Evolutionary conservation across 2,113 vertebrate species (phyloP).

Genomic region (Pogona vitticeps): DNA sequence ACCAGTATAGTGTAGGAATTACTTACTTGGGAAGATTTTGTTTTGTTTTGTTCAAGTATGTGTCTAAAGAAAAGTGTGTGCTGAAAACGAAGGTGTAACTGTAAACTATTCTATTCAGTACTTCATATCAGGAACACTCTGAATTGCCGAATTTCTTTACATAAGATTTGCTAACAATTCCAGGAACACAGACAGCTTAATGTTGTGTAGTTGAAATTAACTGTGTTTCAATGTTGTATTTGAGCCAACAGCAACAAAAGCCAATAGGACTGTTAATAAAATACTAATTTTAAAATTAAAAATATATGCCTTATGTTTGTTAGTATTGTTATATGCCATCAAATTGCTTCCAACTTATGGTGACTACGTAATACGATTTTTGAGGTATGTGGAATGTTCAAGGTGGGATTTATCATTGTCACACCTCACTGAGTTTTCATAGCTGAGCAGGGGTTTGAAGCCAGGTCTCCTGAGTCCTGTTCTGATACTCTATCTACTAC

Average conservation of each 20-base stretch:
- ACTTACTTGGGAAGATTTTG: background rate
- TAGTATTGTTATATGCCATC: too few species aligned
- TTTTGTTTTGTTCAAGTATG: background rate
- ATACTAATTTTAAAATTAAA: slow-evolving; percentile 10
- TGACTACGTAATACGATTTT: too few species aligned
- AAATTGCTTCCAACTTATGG: too few species aligned
- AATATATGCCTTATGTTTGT: background rate
- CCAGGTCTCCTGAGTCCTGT: too few species aligned
- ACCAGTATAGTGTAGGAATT: background rate
- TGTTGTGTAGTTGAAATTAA: background rate
- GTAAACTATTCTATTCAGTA: background rate
- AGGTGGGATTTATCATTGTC: too few species aligned
- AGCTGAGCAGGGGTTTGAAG: too few species aligned
- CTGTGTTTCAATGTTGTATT: slow-evolving; percentile 1
- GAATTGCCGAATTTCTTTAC: background rate
- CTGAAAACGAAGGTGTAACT: background rate
- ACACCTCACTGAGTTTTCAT: too few species aligned
- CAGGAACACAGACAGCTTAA: background rate
- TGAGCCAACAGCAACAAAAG: background rate
- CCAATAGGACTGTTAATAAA: background rate
- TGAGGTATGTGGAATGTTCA: too few species aligned
- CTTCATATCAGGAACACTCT: background rate
- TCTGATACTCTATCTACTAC: too few species aligned
- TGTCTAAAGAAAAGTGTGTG: background rate
- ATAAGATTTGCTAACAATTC: background rate